Base-by-base conservation (phyloP, 2,113 vertebrate species). In the Coregonus clupeaformis region DNA sequence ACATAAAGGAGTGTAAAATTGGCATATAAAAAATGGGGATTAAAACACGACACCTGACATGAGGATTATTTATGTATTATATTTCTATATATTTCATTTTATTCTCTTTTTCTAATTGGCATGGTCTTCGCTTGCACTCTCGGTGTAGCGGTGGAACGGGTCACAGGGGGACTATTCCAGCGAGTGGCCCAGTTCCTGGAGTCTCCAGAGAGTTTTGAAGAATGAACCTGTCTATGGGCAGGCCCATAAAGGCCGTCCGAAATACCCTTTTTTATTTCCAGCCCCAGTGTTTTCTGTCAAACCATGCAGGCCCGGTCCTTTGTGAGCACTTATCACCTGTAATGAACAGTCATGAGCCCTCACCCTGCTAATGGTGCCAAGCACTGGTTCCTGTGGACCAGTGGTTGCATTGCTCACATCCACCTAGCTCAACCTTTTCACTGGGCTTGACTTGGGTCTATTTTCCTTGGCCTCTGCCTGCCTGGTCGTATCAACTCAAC, bases 291-390 rank as follows among this genome's bases (percentile, higher is more conserved):
- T 68, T 59, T 73, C 68, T 66, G 70, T 74, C 55, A 80, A 77
- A 73, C 25, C 74, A 77, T 82, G 66, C 67, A 77, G 84, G 66
- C 67, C 65, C 13, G 63, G 79, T 87, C 87, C 85, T 89, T 65
- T 45, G 89, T 88, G 89, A 81, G 79, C 85, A 82, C 85, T 91
- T 89, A 87, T 84, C 87, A 87, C 88, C 87, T 89, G 89, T 89
- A 89, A 89, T 90, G 85, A 91, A 86, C 76, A 86, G 76, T 71
- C 62, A 72, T 60, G 52, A 77, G 73, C 69, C 80, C 75, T 74
- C 55, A 80, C 77, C 75, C 72, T 66, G 72, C 69, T n/a, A 67
- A 73, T 36, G 45, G 55, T 64, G 69, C 74, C 76, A 52, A 27
- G 69, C 66, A 25, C 32, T 11, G 71, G 65, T 55, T 75, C 77